Evolutionary conservation across 1,140 invertebrate genomes (phyloP), one percentile per base, ranked within the genome.

Genomic region (Drosophila prosaltans): DNA sequence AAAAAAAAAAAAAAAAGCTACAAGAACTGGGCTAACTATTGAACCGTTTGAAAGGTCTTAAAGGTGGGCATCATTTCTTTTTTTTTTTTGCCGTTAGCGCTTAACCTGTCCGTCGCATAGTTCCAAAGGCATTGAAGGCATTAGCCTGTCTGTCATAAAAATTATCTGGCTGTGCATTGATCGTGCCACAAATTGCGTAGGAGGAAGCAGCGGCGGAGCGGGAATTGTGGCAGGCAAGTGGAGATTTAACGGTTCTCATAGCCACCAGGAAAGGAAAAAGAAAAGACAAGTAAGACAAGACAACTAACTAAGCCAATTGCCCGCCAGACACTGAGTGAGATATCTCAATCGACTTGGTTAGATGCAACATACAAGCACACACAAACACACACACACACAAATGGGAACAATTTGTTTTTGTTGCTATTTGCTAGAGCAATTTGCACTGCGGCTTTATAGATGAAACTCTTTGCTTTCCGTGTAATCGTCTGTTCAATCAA

Each of bases 401-500:
- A 78, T 63, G 72, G 74, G 74, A 78, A 78, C 75, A 78, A 78
- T 78, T 51, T 51, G 45, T 51, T 48, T 6, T 48, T 21, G 43
- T 8, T 48, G 43, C 69, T 76, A 72, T 60, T 75, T 83, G 69
- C 69, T 67, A 74, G 26, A 40, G 61, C 76, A 82, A 86, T 85
- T 81, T 86, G 82, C 81, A 81, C 68, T 65, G 36, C 58, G 62
- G 30, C 21, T 45, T 58, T 54, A 41, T 51, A 69, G 39, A 21
- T n/a, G n/a, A 55, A n/a, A 24, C 43, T 54, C 21, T 41, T 67
- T 57, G 72, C 76, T 88, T 89, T 60, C 71, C 61, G 45, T 75
- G 80, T 71, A 88, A 88, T 89, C 84, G 86, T 66, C 69, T 51
- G 78, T 78, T 89, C 84, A 88, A 88, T 88, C 84, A 88, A 89